Base-by-base conservation (phyloP, 1,140 invertebrate species). In the Physella acuta region DNA sequence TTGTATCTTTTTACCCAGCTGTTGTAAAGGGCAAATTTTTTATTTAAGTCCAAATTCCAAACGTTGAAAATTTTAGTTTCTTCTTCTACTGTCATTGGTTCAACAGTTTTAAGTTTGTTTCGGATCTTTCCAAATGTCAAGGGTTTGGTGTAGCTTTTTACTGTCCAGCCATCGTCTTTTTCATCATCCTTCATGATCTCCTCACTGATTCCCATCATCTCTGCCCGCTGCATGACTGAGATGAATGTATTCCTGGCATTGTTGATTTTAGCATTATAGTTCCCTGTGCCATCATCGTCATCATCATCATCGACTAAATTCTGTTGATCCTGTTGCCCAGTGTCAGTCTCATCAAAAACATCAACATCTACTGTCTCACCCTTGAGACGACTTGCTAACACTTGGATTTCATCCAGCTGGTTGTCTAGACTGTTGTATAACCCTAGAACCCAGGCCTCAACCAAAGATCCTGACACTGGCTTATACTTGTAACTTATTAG, bases 321-420 rank as follows among this genome's bases (percentile, higher is more conserved):
- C 34, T 70, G 28, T 56, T 75, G 58, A 61, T 68, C 69, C 16
- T 71, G 71, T 39, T 71, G 68, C 37, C 62, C 70, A 44, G 53
- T 52, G 14, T 65, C 69, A 39, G 59, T 39, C 33, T 53, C 58
- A 5, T 51, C 37, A 56, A 53, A 28, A 3, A 24, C 39, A 8
- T 64, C 49, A 30, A 20, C 24, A 28, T 3, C 28, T 8, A 11
- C 14, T 1, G 3, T 52, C 30, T 52, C 62, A 28, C 49, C 62
- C 5, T 26, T 30, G 20, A 33, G 11, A 24, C 28, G 20, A n/a
- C 36, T 33, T 24, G 16, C 36, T 36, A 51, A 53, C 26, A 82
- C 94, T 92, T 84, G 92, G 92, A 74, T 93, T 91, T 11, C 93
- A 85, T 72, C 92, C 0, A 93, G 85, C 79, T 94, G 93, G 81